These are phyloP conservation scores for Hanleya hanleyi DNA, from an alignment of 2,888 invertebrate species.

Conservation along the genomic window DNA sequence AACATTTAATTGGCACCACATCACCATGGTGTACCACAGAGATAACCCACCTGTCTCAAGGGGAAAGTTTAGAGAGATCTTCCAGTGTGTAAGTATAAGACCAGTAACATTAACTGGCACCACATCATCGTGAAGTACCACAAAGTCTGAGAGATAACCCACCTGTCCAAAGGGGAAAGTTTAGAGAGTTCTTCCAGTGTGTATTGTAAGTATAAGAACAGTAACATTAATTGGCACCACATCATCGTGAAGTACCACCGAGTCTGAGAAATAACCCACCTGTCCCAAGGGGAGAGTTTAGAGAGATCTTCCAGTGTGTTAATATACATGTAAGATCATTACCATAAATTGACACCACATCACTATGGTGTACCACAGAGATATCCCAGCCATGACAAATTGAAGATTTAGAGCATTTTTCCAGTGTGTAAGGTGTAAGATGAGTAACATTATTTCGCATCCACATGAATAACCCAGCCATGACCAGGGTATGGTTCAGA, in stretches of 20 bases:
- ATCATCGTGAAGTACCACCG: constrained; percentile 98
- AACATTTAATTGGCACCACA: constrained; percentile 96
- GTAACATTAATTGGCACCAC: constrained; percentile 95
- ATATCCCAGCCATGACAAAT: constrained; percentile 95
- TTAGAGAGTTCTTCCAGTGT: constrained; percentile 99
- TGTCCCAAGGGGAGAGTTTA: constrained; percentile 94
- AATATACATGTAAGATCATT: no score
- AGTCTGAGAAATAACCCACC: constrained; percentile 99
- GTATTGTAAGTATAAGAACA: constrained; percentile 97
- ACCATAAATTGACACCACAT: no score
- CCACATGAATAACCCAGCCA: constrained; percentile 98
- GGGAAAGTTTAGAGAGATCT: constrained; percentile 98
- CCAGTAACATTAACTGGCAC: no score
- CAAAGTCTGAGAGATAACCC: no score
- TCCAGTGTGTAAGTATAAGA: constrained; percentile 95
- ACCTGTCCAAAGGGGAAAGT: constrained; percentile 95
- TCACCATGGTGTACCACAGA: constrained; percentile 97
- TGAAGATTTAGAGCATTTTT: constrained; percentile 99
- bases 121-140: no score
- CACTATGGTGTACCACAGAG: no score
- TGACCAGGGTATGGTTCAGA: constrained; percentile 94
- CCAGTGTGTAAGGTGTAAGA: constrained; percentile 98
- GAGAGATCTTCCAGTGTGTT: constrained; percentile 99
- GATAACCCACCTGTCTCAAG: constrained; percentile 98
- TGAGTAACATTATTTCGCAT: constrained; percentile 93